A percentile compares a stretch with the other conserved stretches of the same genome.
These are phyloP conservation scores for Heliocidaris erythrogramma DNA, from an alignment of 35 echinoderm and acorn worm genomes.

Conservation along the genomic window DNA sequence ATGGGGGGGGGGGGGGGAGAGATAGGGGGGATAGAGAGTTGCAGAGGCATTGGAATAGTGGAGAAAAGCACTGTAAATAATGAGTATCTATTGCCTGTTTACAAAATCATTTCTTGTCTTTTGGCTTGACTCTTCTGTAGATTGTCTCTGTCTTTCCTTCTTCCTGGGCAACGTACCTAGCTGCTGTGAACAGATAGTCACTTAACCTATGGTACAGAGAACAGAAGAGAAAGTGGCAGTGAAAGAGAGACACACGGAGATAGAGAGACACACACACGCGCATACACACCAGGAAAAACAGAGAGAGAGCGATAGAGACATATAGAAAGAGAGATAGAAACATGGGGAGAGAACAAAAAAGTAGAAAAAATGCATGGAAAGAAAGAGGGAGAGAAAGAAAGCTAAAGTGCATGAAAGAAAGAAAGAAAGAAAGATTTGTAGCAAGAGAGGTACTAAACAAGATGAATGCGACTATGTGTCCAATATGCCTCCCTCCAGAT, in stretches of 20 bases:
- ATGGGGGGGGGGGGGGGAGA: too few relatives aligned
- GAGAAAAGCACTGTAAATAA: not conserved
- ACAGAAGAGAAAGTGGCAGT: not conserved
- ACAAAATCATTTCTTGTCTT: constrained; percentile 32
- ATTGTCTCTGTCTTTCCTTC: constrained; percentile 67
- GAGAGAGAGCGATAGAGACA: not conserved
- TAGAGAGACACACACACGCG: not conserved
- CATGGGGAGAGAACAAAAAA: too few relatives aligned
- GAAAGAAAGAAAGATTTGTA: too few relatives aligned
- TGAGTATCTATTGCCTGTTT: not conserved
- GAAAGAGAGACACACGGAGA: not conserved
- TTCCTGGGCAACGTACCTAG: constrained; percentile 63
- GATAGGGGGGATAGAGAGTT: not conserved
- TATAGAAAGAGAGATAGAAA: not conserved
- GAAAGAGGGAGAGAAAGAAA: too few relatives aligned
- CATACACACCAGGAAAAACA: not conserved
- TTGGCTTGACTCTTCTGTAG: constrained; percentile 59
- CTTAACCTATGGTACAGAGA: constrained; percentile 62
- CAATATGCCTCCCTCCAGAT: too few relatives aligned
- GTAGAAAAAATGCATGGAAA: not conserved
- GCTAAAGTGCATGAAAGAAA: too few relatives aligned
- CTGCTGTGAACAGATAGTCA: constrained; percentile 78
- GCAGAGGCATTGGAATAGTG: not conserved
- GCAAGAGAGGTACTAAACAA: too few relatives aligned
- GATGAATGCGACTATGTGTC: too few relatives aligned